A percentile compares a stretch with the other conserved stretches of the same genome.
phyloP scores from a whole-genome alignment of 2,113 vertebrate species.

The Turdus rufiventris region DNA sequence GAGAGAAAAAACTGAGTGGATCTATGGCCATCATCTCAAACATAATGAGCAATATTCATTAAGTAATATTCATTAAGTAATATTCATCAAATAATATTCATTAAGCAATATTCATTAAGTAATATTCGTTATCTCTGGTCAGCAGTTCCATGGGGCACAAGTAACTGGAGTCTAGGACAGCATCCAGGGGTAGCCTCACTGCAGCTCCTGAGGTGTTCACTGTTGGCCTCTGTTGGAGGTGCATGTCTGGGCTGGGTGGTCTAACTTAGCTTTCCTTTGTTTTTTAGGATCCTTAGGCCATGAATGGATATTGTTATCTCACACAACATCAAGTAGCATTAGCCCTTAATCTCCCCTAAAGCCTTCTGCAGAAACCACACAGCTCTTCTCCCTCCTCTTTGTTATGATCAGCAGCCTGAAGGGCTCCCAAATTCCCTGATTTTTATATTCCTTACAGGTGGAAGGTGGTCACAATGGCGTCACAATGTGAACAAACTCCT shows the following conservation, averaged over 20 bases:
- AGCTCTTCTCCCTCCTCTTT: neutral
- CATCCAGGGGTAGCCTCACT: neutral
- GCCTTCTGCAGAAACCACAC: neutral
- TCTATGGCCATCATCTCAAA: neutral
- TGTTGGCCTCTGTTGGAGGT: neutral
- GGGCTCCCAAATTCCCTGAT: neutral
- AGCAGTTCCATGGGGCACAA: neutral
- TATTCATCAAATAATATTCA: neutral
- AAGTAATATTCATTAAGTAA: neutral
- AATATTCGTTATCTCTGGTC: neutral
- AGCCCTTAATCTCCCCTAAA: neutral
- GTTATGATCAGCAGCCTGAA: neutral
- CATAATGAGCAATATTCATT: neutral
- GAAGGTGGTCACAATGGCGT: neutral
- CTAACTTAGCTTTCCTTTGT: neutral
- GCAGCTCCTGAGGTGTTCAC: neutral
- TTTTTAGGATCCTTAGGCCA: neutral
- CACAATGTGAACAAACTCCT: neutral
- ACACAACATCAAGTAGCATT: neutral
- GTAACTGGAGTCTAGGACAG: neutral
- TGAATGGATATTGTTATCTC: neutral
- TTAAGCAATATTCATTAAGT: neutral
- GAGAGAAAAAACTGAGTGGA: rapidly evolving
- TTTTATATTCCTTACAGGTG: neutral
- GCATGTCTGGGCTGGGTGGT: neutral